Evolutionary conservation across 2,888 invertebrate genomes (phyloP).

Genomic region (Phrixothrix hirtus): DNA sequence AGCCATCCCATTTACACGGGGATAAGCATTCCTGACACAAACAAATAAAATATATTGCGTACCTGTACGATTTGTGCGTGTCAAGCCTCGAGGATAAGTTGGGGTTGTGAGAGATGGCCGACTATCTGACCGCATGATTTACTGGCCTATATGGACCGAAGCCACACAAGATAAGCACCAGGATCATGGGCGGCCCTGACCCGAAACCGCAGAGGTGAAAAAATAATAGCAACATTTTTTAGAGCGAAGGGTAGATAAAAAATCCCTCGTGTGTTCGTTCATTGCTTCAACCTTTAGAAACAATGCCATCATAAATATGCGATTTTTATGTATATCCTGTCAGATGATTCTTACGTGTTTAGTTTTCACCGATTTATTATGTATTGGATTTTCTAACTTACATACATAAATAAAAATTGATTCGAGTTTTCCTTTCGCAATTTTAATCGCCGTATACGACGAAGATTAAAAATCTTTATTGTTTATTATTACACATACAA

Average conservation of each 20-base stretch:
- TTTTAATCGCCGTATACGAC: no score
- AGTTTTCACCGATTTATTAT: no score
- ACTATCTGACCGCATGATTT: constrained; percentile 49
- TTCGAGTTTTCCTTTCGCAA: no score
- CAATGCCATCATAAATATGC: constrained; percentile 21
- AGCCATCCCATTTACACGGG: constrained; percentile 14
- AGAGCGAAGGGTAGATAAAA: constrained; percentile 41
- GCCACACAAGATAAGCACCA: constrained; percentile 46
- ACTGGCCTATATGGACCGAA: constrained; percentile 48
- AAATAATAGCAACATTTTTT: constrained; percentile 45
- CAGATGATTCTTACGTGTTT: no score
- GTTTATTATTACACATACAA: constrained; percentile 11
- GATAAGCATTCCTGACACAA: constrained; percentile 18
- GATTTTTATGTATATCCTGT: constrained; percentile 10
- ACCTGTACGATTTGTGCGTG: constrained; percentile 26
- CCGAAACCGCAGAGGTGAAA: constrained; percentile 46
- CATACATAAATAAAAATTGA: no score
- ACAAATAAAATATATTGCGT: constrained; percentile 18
- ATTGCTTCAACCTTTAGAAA: constrained; percentile 30
- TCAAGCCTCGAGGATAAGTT: constrained; percentile 25
- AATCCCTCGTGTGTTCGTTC: constrained; percentile 34
- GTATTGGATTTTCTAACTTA: no score
- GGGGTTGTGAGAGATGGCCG: constrained; percentile 30
- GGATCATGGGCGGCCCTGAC: constrained; percentile 47
- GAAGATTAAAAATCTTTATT: no score